Evolutionary conservation across 2,888 invertebrate genomes (phyloP), one percentile per base, ranked within the genome.

Genomic region (Acrobasis repandana): DNA sequence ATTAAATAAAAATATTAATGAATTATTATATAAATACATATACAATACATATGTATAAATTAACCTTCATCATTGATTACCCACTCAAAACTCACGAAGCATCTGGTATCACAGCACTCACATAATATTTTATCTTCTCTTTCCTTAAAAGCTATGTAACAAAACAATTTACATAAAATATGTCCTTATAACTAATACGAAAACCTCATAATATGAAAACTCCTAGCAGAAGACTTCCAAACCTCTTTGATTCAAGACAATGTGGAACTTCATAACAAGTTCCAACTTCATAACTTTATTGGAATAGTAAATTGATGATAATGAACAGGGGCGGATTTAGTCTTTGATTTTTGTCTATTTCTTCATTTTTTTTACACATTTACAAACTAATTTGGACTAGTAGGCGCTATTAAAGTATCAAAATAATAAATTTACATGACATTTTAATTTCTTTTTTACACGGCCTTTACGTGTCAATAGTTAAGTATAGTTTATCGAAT

Each of bases 41-140:
- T 58, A 61, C 36, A 38, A 59, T 58, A 61, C 58, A 60, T 63
- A 46, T 60, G 64, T 52, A 65, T 57, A 61, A 67, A 60, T 68
- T 70, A 71, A 67, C 69, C 67, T 65, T 68, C 77, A 66, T 71
- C 74, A 66, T 74, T 73, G 73, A 67, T 70, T 62, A 67, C 73
- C 75, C 76, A 72, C 69, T 73, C 80, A 71, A 73, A 74, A 73
- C 74, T 75, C 74, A 69, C 83, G 72, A 83, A 83, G 73, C 83
- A 80, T 84, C 76, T 83, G 74, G 74, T 90, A 90, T 90, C 90
- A 90, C 90, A 90, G 90, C 88, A 86, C 79, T 84, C 86, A 75
- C 79, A 79, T 76, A 77, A 79, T 76, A 77, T 76, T 72, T 76
- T 73, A 71, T 70, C 75, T 72, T 76, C 71, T 69, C 72, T 74